These are phyloP conservation scores for Heliconius hewitsoni DNA, from an alignment of 1,140 invertebrate species.

Conservation along the genomic window DNA sequence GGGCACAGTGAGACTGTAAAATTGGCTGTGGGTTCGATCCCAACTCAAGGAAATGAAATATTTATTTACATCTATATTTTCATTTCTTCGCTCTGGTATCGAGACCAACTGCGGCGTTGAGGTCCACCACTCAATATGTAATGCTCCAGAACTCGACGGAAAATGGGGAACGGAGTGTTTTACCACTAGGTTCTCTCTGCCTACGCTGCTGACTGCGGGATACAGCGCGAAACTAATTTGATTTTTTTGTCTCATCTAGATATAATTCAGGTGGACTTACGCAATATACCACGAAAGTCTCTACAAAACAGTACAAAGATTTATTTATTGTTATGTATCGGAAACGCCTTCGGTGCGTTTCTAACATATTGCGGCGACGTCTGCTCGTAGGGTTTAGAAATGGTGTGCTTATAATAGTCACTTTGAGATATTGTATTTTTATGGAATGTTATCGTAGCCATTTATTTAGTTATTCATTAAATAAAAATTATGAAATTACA, in stretches of 20 bases:
- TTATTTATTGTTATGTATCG: conserved; percentile 66
- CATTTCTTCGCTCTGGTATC: too few relatives aligned
- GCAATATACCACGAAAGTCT: conserved; percentile 16
- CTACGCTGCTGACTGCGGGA: too few relatives aligned
- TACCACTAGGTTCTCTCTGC: too few relatives aligned
- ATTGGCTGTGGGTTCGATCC: too few relatives aligned
- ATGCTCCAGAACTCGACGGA: too few relatives aligned
- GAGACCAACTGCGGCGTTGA: too few relatives aligned
- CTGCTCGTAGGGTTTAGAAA: conserved; percentile 28
- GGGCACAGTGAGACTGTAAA: too few relatives aligned
- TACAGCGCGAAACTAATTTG: too few relatives aligned
- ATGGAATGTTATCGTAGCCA: neutral
- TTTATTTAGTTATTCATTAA: neutral
- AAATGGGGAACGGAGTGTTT: too few relatives aligned
- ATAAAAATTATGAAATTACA: neutral
- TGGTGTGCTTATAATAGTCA: conserved; percentile 5
- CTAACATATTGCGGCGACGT: conserved; percentile 41
- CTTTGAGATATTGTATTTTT: conserved; percentile 6
- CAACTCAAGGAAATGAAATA: too few relatives aligned
- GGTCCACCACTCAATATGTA: too few relatives aligned
- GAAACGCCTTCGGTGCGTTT: conserved; percentile 52
- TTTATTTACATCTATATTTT: too few relatives aligned
- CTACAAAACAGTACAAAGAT: conserved; percentile 21
- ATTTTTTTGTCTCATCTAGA: neutral
- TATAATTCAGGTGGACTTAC: neutral